Evolutionary conservation across 1,140 invertebrate genomes (phyloP).

Genomic region (Plectus sambesii): DNA sequence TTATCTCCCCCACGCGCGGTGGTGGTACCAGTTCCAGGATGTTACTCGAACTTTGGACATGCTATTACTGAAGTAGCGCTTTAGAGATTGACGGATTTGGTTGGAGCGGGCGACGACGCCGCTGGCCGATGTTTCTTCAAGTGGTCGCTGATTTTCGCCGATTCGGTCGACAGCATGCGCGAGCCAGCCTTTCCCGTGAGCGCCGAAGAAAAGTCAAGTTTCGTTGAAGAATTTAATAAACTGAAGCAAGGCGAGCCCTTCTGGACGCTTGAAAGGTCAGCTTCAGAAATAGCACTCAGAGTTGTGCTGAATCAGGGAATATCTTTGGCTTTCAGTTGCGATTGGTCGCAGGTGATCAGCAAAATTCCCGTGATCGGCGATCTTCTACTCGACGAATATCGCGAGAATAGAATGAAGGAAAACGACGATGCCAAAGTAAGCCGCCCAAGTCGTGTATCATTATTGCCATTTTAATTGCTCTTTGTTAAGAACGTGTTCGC

Average conservation of each 20-base stretch:
- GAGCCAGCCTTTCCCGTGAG: conserved; percentile 7
- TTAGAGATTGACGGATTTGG: no score
- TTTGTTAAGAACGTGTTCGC: no score
- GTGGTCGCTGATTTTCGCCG: no score
- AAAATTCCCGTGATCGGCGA: conserved; percentile 27
- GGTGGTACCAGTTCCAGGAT: no score
- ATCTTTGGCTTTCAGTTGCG: conserved; percentile 1
- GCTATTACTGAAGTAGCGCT: no score
- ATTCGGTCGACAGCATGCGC: not conserved
- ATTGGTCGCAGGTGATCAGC: conserved; percentile 5
- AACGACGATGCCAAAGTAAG: conserved; percentile 15
- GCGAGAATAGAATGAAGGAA: conserved; percentile 1
- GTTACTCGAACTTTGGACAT: no score
- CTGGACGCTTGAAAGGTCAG: conserved; percentile 3
- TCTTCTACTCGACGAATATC: conserved; percentile 20
- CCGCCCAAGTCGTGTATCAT: no score
- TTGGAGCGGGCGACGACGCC: no score
- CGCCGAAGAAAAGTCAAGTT: not conserved
- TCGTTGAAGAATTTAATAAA: not conserved
- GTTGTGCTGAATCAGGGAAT: no score
- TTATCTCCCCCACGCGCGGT: no score
- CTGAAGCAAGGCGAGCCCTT: not conserved
- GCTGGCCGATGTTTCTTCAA: no score
- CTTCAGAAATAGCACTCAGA: not conserved
- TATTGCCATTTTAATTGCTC: no score